A percentile compares a stretch with the other conserved stretches of the same genome.
Conservation (phyloP, 2,888 invertebrate genomes). For the Minunthozetes semirufus region DNA sequence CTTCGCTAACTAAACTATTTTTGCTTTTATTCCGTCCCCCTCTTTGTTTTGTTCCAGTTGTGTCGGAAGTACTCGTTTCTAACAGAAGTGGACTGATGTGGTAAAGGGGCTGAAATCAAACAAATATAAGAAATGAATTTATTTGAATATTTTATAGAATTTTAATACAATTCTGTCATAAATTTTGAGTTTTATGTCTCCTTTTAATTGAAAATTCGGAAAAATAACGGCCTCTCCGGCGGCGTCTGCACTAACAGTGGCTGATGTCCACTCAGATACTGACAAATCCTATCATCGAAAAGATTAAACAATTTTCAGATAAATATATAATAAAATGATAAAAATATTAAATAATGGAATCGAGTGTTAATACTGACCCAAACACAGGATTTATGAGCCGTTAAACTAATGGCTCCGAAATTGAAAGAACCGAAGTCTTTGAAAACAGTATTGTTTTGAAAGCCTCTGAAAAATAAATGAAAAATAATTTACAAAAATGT, state of each 20-base stretch:
- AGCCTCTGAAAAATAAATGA: constrained; percentile 42
- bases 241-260: constrained; percentile 52
- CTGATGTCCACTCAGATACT: constrained; percentile 54
- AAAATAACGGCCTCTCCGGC: constrained; percentile 49
- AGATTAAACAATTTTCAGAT: no score
- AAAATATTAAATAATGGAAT: neutral
- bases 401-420: constrained; percentile 47
- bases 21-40: neutral
- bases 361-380: constrained; percentile 46
- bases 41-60: neutral
- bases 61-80: neutral
- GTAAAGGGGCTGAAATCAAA: neutral
- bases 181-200: constrained; percentile 41
- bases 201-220: constrained; percentile 36
- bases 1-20: neutral
- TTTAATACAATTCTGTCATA: constrained; percentile 37
- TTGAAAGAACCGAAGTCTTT: constrained; percentile 46
- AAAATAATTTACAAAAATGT: neutral
- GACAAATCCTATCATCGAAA: constrained; percentile 34
- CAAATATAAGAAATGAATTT: neutral
- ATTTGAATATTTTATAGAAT: neutral
- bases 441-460: constrained; percentile 47
- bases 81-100: neutral
- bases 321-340: constrained; percentile 16
- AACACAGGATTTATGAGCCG: constrained; percentile 39